phyloP scores from a whole-genome alignment of 1,140 invertebrate genomes.

The Drosophila prosaltans region DNA sequence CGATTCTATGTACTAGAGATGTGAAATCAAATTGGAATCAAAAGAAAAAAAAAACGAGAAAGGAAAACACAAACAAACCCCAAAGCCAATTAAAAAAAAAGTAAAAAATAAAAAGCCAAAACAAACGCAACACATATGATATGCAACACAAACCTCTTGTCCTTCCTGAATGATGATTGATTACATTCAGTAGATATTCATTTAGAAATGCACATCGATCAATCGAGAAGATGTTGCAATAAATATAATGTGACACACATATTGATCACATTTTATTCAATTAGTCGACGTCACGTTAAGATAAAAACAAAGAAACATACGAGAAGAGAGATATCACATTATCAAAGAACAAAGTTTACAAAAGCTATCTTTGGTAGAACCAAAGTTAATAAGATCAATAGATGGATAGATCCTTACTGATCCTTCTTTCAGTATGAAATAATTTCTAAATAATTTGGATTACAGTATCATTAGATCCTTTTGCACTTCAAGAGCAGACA shows the following conservation, averaged over 20 bases:
- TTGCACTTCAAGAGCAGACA: no score
- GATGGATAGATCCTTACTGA: background rate
- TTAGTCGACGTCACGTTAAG: slow-evolving; percentile 10
- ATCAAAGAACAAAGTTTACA: slow-evolving; percentile 6
- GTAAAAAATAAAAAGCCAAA: background rate
- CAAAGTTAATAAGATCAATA: background rate
- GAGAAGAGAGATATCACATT: slow-evolving; percentile 6
- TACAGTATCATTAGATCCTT: no score
- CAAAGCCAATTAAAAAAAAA: slow-evolving; percentile 14
- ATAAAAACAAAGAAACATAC: slow-evolving; percentile 5
- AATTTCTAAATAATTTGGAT: no score
- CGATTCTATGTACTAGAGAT: slow-evolving; percentile 5
- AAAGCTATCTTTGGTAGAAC: background rate
- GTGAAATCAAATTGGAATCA: background rate
- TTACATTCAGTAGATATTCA: slow-evolving; percentile 18
- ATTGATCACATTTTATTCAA: background rate
- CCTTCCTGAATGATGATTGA: slow-evolving; percentile 85
- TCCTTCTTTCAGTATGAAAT: no score
- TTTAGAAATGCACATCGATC: slow-evolving; percentile 29
- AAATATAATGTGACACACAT: background rate
- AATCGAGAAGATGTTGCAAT: slow-evolving; percentile 27
- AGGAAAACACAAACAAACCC: background rate
- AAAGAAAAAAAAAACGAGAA: slow-evolving; percentile 1
- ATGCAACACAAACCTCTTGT: slow-evolving; percentile 88
- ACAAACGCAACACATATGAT: slow-evolving; percentile 7